Evolutionary conservation across 2,113 vertebrate species (phyloP).

Genomic region (Callorhinus ursinus): DNA sequence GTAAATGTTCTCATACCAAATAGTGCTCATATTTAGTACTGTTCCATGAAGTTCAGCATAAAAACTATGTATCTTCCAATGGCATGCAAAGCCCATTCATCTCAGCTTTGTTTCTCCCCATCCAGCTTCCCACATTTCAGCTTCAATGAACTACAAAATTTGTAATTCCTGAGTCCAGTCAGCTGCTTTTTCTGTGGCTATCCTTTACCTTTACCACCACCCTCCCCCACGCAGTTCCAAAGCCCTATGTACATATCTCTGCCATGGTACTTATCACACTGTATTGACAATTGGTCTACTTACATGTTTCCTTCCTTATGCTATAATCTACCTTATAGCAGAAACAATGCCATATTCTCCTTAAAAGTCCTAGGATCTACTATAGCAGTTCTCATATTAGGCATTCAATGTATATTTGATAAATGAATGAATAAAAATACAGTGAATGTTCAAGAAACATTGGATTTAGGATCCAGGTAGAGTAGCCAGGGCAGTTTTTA

Average conservation of each 20-base stretch:
- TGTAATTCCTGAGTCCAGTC: not conserved
- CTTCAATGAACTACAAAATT: not conserved
- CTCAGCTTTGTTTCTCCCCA: not conserved
- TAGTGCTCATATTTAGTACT: not conserved
- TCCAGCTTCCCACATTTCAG: not conserved
- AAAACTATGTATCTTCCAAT: not conserved
- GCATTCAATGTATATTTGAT: not conserved
- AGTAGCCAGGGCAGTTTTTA: not conserved
- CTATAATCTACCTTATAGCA: not conserved
- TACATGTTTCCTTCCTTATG: not conserved
- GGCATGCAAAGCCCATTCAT: not conserved
- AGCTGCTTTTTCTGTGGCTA: not conserved
- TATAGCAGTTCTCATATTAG: not conserved
- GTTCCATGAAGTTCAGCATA: not conserved
- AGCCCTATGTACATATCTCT: no score
- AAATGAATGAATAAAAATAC: not conserved
- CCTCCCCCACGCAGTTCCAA: no score
- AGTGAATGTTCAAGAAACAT: not conserved
- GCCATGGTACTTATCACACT: not conserved
- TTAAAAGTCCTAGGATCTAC: not conserved
- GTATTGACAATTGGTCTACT: not conserved
- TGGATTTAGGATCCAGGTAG: not conserved
- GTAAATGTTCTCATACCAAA: not conserved
- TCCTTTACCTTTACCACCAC: not conserved
- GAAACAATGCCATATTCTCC: not conserved